Evolutionary conservation across 2,113 vertebrate species (phyloP).

Genomic region (Lophius piscatorius): DNA sequence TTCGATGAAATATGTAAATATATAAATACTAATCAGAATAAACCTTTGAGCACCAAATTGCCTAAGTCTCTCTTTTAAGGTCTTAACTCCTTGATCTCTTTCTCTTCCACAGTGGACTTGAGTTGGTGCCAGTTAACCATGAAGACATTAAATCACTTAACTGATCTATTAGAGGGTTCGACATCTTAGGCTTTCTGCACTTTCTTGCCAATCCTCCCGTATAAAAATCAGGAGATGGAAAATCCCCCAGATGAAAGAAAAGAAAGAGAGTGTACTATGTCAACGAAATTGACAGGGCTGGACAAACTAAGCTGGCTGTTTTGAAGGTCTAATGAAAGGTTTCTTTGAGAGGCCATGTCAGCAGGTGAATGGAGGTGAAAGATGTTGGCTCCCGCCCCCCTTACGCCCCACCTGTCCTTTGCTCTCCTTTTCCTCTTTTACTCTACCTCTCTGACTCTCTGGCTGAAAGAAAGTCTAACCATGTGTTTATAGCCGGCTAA

Average conservation of each 20-base stretch:
- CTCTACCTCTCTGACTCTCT: constrained; percentile 10
- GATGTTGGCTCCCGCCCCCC: constrained; percentile 39
- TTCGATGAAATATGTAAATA: constrained; percentile 18
- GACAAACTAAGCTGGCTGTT: constrained; percentile 62
- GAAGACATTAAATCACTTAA: constrained; percentile 58
- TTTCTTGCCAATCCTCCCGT: constrained; percentile 52
- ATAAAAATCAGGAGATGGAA: constrained; percentile 70
- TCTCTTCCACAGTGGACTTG: constrained; percentile 22
- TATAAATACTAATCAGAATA: constrained; percentile 15
- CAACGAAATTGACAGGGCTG: constrained; percentile 63
- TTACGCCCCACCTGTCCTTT: constrained; percentile 22
- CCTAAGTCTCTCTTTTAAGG: constrained; percentile 34
- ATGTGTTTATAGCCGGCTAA: no score
- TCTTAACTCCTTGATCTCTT: constrained; percentile 10
- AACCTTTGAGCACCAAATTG: constrained; percentile 9
- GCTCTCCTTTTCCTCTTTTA: constrained; percentile 11
- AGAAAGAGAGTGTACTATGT: constrained; percentile 69
- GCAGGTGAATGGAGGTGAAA: constrained; percentile 76
- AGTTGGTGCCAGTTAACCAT: constrained; percentile 49
- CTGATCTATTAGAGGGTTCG: constrained; percentile 44
- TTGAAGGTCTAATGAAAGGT: constrained; percentile 74
- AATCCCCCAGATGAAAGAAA: constrained; percentile 67
- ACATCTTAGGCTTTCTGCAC: constrained; percentile 44
- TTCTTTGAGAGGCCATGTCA: constrained; percentile 75
- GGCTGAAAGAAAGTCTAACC: no score